Percentiles rank a stretch among this genome's conserved stretches.
These are phyloP conservation scores for Smutsia gigantea DNA, from an alignment of 2,797 vertebrate species.

Conservation along the genomic window DNA sequence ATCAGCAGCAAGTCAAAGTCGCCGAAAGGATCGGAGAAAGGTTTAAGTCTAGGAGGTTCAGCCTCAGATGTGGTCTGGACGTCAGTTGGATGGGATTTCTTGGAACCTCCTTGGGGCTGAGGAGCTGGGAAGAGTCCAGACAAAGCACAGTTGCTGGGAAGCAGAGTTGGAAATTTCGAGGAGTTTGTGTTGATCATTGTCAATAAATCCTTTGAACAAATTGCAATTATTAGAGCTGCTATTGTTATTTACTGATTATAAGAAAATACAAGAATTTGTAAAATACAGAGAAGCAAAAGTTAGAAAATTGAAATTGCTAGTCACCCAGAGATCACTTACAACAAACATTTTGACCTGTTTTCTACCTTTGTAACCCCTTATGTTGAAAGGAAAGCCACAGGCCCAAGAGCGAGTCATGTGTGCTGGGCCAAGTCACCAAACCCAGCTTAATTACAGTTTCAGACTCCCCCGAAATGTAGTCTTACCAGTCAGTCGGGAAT, in stretches of 20 bases:
- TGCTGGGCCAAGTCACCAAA: no score
- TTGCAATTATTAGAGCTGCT: neutral
- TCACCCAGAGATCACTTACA: neutral
- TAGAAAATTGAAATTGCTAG: neutral
- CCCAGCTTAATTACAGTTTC: no score
- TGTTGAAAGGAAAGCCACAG: no score
- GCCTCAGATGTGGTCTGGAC: neutral
- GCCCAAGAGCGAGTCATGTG: no score
- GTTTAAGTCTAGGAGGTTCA: neutral
- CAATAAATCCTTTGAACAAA: neutral
- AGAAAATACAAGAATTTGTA: neutral
- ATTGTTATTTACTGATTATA: neutral
- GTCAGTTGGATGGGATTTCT: neutral
- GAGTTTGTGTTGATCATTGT: neutral
- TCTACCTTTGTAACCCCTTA: no score
- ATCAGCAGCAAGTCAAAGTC: neutral
- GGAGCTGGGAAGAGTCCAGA: neutral
- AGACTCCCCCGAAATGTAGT: no score
- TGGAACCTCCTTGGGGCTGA: neutral
- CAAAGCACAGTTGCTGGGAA: neutral
- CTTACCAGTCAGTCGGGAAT: no score
- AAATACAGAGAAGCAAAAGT: constrained; percentile 20
- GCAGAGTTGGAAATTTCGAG: neutral
- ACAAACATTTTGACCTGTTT: neutral
- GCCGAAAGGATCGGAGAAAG: neutral